These are phyloP conservation scores for Regulus satrapa DNA, from an alignment of 2,113 vertebrate genomes.

Conservation along the genomic window DNA sequence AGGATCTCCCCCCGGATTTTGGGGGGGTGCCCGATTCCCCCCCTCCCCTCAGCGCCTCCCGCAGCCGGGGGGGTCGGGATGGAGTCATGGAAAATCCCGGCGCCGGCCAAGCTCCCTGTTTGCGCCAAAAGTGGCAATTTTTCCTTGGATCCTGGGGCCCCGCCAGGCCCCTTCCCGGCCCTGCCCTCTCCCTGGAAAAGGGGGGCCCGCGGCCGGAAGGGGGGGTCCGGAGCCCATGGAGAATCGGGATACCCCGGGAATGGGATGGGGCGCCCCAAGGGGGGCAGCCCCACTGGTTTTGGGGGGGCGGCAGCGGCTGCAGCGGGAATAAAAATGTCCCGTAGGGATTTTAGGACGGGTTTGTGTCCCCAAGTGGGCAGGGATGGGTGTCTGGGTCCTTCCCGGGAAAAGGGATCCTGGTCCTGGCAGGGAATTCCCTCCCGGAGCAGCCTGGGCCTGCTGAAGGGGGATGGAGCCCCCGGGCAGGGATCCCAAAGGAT, in stretches of 20 bases:
- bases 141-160: not conserved
- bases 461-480: not conserved
- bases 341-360: not conserved
- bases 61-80: not conserved
- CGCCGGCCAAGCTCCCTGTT: constrained; percentile 73
- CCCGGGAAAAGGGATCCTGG: not conserved
- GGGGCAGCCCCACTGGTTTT: not conserved
- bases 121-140: constrained; percentile 59
- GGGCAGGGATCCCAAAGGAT: not conserved
- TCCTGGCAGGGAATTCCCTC: not conserved
- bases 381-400: not conserved
- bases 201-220: not conserved
- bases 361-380: not conserved
- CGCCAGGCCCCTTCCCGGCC: not conserved
- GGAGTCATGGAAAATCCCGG: constrained; percentile 76
- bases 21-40: not conserved
- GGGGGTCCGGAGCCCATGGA: not conserved
- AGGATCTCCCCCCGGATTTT: not conserved
- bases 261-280: not conserved
- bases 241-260: not conserved
- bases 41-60: not conserved
- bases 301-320: not conserved
- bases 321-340: not conserved
- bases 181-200: not conserved
- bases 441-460: accelerated